phyloP scores from a whole-genome alignment of 2,888 invertebrate genomes.

The Ophioninae sp. region DNA sequence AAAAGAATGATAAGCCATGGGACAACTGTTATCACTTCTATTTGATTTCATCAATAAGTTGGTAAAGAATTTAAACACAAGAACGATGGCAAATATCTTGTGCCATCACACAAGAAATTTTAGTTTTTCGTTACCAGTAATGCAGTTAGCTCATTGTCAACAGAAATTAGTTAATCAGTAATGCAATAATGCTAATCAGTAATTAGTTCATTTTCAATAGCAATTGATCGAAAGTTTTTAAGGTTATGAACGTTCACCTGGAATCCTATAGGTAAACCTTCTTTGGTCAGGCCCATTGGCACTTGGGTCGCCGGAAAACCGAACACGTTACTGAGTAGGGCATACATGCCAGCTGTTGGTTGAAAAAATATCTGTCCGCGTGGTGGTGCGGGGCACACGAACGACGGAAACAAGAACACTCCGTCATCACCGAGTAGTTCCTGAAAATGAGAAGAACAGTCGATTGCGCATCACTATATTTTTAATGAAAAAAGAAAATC shows the following conservation, averaged over 20 bases:
- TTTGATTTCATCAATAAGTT: too few relatives aligned
- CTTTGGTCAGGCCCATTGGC: slow-evolving; percentile 85
- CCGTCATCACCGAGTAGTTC: slow-evolving; percentile 85
- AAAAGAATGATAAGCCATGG: background rate
- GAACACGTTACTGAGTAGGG: slow-evolving; percentile 87
- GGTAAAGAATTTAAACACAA: too few relatives aligned
- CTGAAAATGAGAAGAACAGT: slow-evolving; percentile 72
- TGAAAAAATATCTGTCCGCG: slow-evolving; percentile 83
- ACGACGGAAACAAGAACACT: slow-evolving; percentile 82
- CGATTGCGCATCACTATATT: background rate
- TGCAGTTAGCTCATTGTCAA: too few relatives aligned
- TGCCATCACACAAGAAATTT: too few relatives aligned
- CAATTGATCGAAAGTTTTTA: background rate
- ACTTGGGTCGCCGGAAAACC: slow-evolving; percentile 90
- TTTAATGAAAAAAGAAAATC: background rate
- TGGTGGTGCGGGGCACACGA: slow-evolving; percentile 81
- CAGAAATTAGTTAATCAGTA: too few relatives aligned
- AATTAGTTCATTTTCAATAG: too few relatives aligned
- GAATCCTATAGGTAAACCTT: slow-evolving; percentile 89
- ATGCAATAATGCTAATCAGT: too few relatives aligned
- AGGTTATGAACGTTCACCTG: slow-evolving; percentile 83
- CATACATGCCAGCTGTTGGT: slow-evolving; percentile 84
- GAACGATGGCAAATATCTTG: too few relatives aligned
- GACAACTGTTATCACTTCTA: too few relatives aligned
- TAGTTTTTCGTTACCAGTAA: too few relatives aligned